Evolutionary conservation across 2,113 vertebrate species (phyloP).

Genomic region (Herpailurus yagouaroundi): DNA sequence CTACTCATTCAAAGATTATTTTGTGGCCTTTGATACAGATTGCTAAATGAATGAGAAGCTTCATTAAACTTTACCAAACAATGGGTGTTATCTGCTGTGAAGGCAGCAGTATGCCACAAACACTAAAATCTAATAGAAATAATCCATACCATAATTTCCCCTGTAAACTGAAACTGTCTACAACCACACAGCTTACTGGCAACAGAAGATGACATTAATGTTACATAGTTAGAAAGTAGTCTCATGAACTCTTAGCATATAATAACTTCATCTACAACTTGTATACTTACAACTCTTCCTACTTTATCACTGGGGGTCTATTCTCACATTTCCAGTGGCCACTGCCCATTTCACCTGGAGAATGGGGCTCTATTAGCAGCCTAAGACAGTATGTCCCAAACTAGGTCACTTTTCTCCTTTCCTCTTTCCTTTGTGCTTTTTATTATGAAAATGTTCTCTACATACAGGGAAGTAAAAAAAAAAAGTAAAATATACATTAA

Average conservation of each 20-base stretch:
- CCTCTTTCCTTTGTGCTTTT: neutral
- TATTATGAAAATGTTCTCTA: neutral
- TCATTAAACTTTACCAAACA: constrained; percentile 19
- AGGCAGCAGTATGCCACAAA: neutral
- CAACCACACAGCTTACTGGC: neutral
- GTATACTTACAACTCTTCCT: neutral
- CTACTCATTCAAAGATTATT: neutral
- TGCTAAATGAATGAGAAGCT: neutral
- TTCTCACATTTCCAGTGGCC: neutral
- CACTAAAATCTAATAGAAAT: neutral
- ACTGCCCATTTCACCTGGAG: neutral
- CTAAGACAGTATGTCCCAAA: neutral
- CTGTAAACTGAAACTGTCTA: neutral
- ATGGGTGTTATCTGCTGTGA: neutral
- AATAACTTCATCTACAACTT: neutral
- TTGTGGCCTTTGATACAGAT: neutral
- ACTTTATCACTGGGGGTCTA: neutral
- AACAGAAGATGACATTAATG: neutral
- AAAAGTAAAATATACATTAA: neutral
- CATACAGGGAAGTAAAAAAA: neutral
- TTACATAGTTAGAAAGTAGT: neutral
- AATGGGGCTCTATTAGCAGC: fast-evolving
- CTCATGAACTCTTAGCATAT: neutral
- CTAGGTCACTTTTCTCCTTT: neutral
- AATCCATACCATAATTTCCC: neutral